Base-by-base conservation (phyloP, 1,140 invertebrate genomes). In the Pseudomyrmex pallidus region DNA sequence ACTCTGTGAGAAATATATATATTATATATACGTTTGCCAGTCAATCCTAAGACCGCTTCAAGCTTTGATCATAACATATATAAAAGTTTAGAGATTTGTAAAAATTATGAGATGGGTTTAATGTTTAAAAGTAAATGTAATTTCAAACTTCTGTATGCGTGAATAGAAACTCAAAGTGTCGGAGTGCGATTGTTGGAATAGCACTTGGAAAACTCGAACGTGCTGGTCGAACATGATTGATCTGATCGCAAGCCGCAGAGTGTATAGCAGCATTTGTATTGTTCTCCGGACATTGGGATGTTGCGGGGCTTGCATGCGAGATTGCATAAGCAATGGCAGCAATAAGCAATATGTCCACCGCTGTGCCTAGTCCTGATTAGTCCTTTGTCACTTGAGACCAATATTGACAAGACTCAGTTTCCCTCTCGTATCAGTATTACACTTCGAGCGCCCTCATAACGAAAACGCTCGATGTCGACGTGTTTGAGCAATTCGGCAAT, bases 371-470 rank as follows among this genome's bases (percentile, higher is more conserved):
- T 80, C 22, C 22, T 80, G 76, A 80, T 80, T 80, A 80, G 66
- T 80, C 76, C 76, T 80, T 80, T 80, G 76, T 80, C 76, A 80
- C 76, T 72, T 61, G 66, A 70, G 76, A 72, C 66, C 76, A 80
- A 78, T 80, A 80, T 80, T 80, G 76, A 80, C 76, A 59, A 25
- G 56, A 8, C 12, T 17, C 54, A 56, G 66, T 72, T 22, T 72
- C 20, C 7, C 66, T 80, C 64, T 48, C 44, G 3, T 35, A 80
- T 70, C 44, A 15, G 22, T 80, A 72, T 70, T 72, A 57, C 54
- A 77, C 35, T 46, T 62, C 44, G 72, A 74, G 17, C 15, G 15
- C 12, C 54, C 22, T 25, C 4, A 13, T 59, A 70, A 68, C 63
- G 17, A 70, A 13, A 8, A 35, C 22, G 12, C 46, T 25, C 44